Conservation (phyloP, 2,797 vertebrate species). For the Sebastes diploproa region DNA sequence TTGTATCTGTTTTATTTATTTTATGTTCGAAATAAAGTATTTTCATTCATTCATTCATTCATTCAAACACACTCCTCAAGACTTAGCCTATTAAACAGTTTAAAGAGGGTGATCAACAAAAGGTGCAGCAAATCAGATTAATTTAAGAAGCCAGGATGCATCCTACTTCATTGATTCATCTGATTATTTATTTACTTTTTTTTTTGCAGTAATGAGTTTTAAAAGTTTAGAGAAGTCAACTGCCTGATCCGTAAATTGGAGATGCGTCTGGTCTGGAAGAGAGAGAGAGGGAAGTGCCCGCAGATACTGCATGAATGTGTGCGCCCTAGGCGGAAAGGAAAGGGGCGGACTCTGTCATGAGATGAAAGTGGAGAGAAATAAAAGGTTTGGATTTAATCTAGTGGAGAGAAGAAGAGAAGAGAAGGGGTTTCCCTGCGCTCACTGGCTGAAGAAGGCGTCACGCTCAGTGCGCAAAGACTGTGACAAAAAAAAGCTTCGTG, state of each 20-base stretch:
- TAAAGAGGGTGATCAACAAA: not conserved
- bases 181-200: not conserved
- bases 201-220: conserved; percentile 18
- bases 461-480: conserved; percentile 85
- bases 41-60: too few relatives aligned
- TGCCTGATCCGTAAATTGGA: conserved; percentile 77
- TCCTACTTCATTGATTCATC: not conserved
- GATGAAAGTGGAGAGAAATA: conserved; percentile 97
- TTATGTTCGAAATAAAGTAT: too few relatives aligned
- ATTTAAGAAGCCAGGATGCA: not conserved
- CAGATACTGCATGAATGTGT: conserved; percentile 91
- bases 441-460: conserved; percentile 69
- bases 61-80: not conserved
- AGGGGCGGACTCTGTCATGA: conserved; percentile 88
- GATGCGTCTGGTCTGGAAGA: conserved; percentile 52
- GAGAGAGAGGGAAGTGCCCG: conserved; percentile 70
- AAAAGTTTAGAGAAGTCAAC: conserved; percentile 39
- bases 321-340: conserved; percentile 88
- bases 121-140: too few relatives aligned
- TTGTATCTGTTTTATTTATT: too few relatives aligned
- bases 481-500: conserved; percentile 65
- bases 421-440: conserved; percentile 78
- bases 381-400: conserved; percentile 96
- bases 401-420: conserved; percentile 85
- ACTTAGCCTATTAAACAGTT: not conserved